Evolutionary conservation across 2,797 vertebrate species (phyloP).

Genomic region (Agapornis canus): DNA sequence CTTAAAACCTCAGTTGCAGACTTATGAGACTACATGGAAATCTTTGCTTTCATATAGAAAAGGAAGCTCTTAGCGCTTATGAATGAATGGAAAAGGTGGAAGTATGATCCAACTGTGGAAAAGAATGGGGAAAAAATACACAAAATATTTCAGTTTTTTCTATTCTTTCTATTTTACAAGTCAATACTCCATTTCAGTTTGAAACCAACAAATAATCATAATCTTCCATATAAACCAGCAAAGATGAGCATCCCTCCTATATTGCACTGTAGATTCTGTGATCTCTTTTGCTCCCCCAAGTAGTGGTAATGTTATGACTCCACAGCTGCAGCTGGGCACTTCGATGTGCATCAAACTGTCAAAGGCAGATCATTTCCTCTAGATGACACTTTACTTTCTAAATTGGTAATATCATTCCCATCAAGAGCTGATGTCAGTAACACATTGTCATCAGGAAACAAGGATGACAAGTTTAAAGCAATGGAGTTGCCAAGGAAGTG

Average conservation of each 20-base stretch:
- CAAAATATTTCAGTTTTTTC: not conserved
- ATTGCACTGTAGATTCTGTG: not conserved
- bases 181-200: not conserved
- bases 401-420: not conserved
- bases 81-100: not conserved
- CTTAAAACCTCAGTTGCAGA: not conserved
- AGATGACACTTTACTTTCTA: slow-evolving; percentile 9
- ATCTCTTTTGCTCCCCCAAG: not conserved
- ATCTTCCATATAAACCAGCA: rapidly evolving
- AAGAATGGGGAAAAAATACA: not conserved
- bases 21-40: not conserved
- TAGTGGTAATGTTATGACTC: not conserved
- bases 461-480: slow-evolving; percentile 1
- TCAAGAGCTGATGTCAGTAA: slow-evolving; percentile 29
- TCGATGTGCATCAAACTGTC: not conserved
- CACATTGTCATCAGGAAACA: slow-evolving; percentile 30
- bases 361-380: not conserved
- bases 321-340: not conserved
- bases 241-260: not conserved
- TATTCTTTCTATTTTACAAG: not conserved
- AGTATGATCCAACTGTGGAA: not conserved
- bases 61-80: not conserved
- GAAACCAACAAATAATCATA: not conserved
- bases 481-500: not conserved
- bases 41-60: not conserved